These are phyloP conservation scores for Leucosticte australis DNA, from an alignment of 2,113 vertebrate species.

Conservation along the genomic window DNA sequence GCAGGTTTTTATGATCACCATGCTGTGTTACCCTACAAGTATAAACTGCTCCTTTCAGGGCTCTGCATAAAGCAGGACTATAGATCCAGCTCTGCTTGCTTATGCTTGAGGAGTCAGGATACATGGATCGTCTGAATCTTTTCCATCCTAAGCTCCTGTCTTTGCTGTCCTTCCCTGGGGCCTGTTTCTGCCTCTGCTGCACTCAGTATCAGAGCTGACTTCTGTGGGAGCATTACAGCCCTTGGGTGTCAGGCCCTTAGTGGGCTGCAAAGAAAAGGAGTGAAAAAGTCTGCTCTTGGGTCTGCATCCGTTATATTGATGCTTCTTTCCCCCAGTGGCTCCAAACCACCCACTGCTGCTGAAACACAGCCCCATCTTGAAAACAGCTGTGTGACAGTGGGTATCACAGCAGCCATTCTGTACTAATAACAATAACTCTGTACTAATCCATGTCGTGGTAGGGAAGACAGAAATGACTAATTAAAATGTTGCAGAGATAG, in stretches of 20 bases:
- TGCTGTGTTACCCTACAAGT: neutral
- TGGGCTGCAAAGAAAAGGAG: neutral
- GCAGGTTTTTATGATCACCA: neutral
- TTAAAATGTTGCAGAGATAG: conserved; percentile 51
- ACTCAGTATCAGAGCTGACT: neutral
- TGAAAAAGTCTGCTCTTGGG: neutral
- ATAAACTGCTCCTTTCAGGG: neutral
- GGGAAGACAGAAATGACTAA: conserved; percentile 56
- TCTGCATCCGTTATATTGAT: neutral
- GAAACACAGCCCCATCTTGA: neutral
- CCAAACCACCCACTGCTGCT: neutral
- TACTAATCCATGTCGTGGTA: neutral
- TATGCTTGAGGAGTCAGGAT: neutral
- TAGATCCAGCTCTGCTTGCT: neutral
- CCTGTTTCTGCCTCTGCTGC: neutral
- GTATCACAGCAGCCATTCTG: neutral
- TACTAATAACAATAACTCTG: conserved; percentile 25
- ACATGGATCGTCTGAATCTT: neutral
- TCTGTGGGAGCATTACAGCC: neutral
- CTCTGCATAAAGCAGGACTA: neutral
- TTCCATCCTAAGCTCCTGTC: neutral
- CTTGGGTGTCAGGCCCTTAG: neutral
- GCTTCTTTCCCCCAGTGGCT: neutral
- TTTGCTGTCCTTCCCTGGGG: neutral
- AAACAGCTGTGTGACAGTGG: neutral